Base-by-base conservation (phyloP, 2,113 vertebrate genomes). In the Nothocercus nigrocapillus region DNA sequence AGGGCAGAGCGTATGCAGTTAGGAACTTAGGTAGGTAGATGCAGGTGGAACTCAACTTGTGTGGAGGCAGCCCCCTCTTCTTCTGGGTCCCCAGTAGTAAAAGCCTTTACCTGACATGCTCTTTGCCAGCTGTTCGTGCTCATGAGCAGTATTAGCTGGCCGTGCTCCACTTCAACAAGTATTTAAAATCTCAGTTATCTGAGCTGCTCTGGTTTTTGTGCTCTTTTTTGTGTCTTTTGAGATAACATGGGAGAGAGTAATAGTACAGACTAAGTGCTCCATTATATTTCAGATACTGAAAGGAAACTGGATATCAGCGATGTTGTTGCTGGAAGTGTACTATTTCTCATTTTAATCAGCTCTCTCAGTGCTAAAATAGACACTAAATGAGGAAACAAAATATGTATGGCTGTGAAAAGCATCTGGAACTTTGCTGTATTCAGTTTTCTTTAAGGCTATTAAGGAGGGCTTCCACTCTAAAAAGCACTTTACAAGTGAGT, bases 161-260 rank as follows among this genome's bases (percentile, higher is more conserved):
- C 0, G 0, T 53, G 47, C 53, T 75, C 64, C 61, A 34, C 92
- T 88, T 84, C 45, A 42, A 59, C 61, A 86, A 47, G 24, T 68
- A 68, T 56, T 77, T 90, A 22, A 86, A 94, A 96, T 93, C 83
- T 86, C 82, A 66, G 76, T 93, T 86, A 78, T 61, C 58, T 90
- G 95, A 96, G 51, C 92, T 72, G 27, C 59, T 88, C 76, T 93
- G 56, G 86, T 90, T 68, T 88, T 6, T 64, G 27, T 17, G 1
- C 51, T 95, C 54, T 69, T 78, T 49, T 93, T 74, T 96, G 76
- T 92, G 70, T 82, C 78, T 84, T 91, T 58, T 87, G 76, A 90
- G 92, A 90, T 88, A 51, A 42, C 73, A 68, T 6, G 19, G 54
- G 54, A 75, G 87, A 74, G 54, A 62, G 78, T 53, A 83, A 63